Evolutionary conservation across 2,888 invertebrate genomes (phyloP).

Genomic region (Acanthosoma haemorrhoidale): DNA sequence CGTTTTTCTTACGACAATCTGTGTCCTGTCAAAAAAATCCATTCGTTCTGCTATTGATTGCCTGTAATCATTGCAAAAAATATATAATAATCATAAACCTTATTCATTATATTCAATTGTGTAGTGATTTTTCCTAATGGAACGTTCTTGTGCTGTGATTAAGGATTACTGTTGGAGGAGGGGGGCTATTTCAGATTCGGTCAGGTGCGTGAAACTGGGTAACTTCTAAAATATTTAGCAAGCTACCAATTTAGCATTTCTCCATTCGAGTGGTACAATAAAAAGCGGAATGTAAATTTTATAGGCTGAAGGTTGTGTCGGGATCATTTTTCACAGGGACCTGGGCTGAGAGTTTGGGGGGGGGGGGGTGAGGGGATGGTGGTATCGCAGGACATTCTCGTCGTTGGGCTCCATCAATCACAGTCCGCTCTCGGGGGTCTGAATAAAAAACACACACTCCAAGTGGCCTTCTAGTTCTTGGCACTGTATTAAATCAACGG

Average conservation of each 20-base stretch:
- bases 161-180: no score
- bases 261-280: neutral
- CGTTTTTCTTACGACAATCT: no score
- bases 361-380: no score
- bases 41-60: no score
- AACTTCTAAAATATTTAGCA: neutral
- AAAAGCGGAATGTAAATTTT: constrained; percentile 14
- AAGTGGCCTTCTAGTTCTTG: neutral
- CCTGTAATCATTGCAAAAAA: no score
- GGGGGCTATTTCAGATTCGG: no score
- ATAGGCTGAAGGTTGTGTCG: neutral
- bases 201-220: neutral
- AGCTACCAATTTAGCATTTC: neutral
- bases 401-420: neutral
- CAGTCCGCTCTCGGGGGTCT: neutral
- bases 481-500: neutral
- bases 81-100: no score
- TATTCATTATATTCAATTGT: no score
- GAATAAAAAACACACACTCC: constrained; percentile 2
- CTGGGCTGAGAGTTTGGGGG: no score
- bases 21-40: no score
- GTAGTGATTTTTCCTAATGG: no score
- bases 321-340: constrained; percentile 11
- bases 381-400: neutral
- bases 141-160: no score